These are phyloP conservation scores for Eupeodes luniger DNA, from an alignment of 2,888 invertebrate genomes.

Conservation along the genomic window DNA sequence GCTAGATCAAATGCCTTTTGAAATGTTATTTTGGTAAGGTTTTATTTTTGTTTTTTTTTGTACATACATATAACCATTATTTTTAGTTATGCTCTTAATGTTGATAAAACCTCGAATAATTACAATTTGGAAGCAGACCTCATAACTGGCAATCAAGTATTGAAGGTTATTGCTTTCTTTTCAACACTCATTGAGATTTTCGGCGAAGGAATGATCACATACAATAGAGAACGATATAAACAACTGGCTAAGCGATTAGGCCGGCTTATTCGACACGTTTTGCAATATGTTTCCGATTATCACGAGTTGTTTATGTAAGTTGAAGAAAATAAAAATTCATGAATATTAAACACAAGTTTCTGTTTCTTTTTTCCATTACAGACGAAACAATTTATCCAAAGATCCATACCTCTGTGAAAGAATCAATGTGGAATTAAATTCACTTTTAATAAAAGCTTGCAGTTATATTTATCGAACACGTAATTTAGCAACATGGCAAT, in stretches of 20 bases:
- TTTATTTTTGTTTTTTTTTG: constrained; percentile 3
- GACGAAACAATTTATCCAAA: constrained; percentile 82
- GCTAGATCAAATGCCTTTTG: constrained; percentile 91
- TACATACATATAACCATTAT: not conserved
- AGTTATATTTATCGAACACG: constrained; percentile 89
- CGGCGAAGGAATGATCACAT: constrained; percentile 88
- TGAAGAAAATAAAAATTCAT: not conserved
- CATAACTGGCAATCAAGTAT: constrained; percentile 87
- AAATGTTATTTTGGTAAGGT: constrained; percentile 86
- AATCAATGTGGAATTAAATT: constrained; percentile 90
- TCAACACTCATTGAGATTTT: constrained; percentile 87
- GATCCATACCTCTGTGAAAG: constrained; percentile 85
- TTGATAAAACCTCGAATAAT: constrained; percentile 81
- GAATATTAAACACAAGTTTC: not conserved
- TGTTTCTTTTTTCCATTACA: constrained; percentile 59
- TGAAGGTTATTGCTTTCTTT: constrained; percentile 89
- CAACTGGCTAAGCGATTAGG: constrained; percentile 90
- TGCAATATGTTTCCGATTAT: constrained; percentile 90
- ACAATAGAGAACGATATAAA: constrained; percentile 85
- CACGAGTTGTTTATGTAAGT: constrained; percentile 81
- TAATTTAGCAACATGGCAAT: constrained; percentile 92
- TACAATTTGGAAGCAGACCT: constrained; percentile 84
- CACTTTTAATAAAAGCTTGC: constrained; percentile 89
- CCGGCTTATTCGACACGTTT: constrained; percentile 88
- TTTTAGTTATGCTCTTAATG: constrained; percentile 82